Evolutionary conservation across 2,888 invertebrate genomes (phyloP), one percentile per base, ranked within the genome.

Genomic region (Hanleya hanleyi): DNA sequence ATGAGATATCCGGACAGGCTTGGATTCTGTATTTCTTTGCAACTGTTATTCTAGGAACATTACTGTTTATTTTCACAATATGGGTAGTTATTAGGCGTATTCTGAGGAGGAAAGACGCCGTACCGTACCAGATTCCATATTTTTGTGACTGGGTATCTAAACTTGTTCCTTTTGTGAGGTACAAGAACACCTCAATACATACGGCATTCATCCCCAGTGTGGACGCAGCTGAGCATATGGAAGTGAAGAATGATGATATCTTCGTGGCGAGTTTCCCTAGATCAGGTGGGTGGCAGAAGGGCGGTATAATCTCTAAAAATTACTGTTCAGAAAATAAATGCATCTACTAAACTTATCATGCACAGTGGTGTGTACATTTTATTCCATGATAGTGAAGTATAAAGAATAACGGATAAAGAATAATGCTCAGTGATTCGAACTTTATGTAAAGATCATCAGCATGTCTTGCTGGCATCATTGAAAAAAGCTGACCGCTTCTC

Each of bases 191-290:
- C n/a, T 15, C 64, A 4, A 36, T 64, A 4, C 35, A 64, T 26
- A 64, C 36, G 64, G n/a, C 38, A 2, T 37, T 64, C 35, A 18
- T 64, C 6, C 35, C 35, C 18, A 75, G 78, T 66, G 62, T 87
- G 22, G 76, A 83, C 47, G 76, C 81, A 29, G 69, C 88, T 35
- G 79, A 83, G 33, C 93, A 95, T 72, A 93, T 96, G 88, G 92
- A 94, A 75, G 93, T 96, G 0, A 91, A 93, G 71, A 92, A 94
- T 4, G 94, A 94, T 81, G 97, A 97, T 89, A 93, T 96, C 0
- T 96, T 96, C 95, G 92, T 97, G 88, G 93, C 96, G 50, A 96
- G 96, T 26, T 97, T 94, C 92, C 97, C 97, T 0, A 93, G 96
- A 84, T 96, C 97, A 83, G 97, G 97, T 96, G 88, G 91, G 91